phyloP scores from a whole-genome alignment of 2,888 invertebrate species.

The Bombylius major region DNA sequence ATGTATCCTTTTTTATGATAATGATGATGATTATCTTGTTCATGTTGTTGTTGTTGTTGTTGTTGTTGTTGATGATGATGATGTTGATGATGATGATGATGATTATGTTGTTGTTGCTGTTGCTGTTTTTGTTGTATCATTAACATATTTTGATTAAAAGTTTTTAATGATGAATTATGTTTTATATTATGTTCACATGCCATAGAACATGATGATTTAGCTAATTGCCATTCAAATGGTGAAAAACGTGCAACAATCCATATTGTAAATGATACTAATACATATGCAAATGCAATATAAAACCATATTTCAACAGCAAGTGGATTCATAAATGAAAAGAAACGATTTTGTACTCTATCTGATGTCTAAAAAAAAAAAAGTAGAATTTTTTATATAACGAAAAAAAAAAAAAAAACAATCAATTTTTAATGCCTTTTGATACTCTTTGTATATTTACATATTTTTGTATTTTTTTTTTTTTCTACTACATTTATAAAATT shows the following conservation, averaged over 20 bases:
- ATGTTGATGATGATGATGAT: neutral
- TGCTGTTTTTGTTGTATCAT: neutral
- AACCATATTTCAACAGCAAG: constrained; percentile 77
- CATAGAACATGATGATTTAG: constrained; percentile 39
- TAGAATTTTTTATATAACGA: neutral
- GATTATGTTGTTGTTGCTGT: neutral
- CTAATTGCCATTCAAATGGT: constrained; percentile 67
- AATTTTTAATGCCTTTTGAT: neutral
- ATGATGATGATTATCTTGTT: neutral
- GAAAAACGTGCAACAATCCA: constrained; percentile 78
- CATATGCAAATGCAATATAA: constrained; percentile 63
- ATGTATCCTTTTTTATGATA: neutral
- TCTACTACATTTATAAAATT: too few species aligned
- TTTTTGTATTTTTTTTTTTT: neutral
- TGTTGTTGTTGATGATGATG: neutral
- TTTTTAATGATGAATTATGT: neutral
- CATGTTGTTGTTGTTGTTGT: neutral
- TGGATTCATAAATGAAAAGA: constrained; percentile 76
- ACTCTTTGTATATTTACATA: neutral
- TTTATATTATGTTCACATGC: neutral
- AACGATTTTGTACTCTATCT: constrained; percentile 52
- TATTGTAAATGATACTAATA: constrained; percentile 64
- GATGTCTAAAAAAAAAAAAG: constrained; percentile 27
- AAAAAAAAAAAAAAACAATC: neutral
- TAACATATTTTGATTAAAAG: neutral